Conservation (phyloP, 2,888 invertebrate species). For the Dorcus hopei region DNA sequence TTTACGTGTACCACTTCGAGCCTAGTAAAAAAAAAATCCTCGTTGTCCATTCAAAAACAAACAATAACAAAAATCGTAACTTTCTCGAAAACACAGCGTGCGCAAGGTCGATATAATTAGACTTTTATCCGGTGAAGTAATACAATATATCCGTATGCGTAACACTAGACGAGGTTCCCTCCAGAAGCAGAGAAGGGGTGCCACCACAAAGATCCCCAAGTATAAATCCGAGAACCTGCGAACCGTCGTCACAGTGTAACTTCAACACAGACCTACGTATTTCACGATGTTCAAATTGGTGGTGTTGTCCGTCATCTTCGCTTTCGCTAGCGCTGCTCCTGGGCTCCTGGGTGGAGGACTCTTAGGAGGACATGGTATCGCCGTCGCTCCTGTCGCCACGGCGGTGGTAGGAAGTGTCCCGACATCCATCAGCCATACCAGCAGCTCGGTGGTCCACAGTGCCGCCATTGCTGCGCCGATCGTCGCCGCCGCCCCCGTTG, state of each 20-base stretch:
- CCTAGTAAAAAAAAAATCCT: too few relatives aligned
- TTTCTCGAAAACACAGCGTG: too few relatives aligned
- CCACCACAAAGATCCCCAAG: too few relatives aligned
- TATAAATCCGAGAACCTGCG: slow-evolving; percentile 11
- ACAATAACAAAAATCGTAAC: too few relatives aligned
- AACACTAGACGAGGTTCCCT: too few relatives aligned
- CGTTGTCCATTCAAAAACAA: too few relatives aligned
- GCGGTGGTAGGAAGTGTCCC: slow-evolving; percentile 45
- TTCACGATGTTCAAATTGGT: slow-evolving; percentile 55
- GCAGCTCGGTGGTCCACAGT: slow-evolving; percentile 28
- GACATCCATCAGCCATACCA: slow-evolving; percentile 39
- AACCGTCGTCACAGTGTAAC: slow-evolving; percentile 7
- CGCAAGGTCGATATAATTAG: too few relatives aligned
- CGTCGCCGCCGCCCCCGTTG: slow-evolving; percentile 26
- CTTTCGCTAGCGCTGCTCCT: slow-evolving; percentile 55
- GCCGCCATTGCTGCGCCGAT: slow-evolving; percentile 35
- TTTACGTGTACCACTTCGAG: too few relatives aligned
- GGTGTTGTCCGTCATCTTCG: slow-evolving; percentile 59
- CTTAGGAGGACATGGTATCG: slow-evolving; percentile 38
- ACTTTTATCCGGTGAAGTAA: too few relatives aligned
- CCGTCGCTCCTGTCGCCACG: slow-evolving; percentile 37
- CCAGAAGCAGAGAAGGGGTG: too few relatives aligned
- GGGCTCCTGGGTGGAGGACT: slow-evolving; percentile 38
- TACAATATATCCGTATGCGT: too few relatives aligned
- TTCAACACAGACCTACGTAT: slow-evolving; percentile 50